phyloP scores from a whole-genome alignment of 2,888 invertebrate species.

The Odontocolon sp. region DNA sequence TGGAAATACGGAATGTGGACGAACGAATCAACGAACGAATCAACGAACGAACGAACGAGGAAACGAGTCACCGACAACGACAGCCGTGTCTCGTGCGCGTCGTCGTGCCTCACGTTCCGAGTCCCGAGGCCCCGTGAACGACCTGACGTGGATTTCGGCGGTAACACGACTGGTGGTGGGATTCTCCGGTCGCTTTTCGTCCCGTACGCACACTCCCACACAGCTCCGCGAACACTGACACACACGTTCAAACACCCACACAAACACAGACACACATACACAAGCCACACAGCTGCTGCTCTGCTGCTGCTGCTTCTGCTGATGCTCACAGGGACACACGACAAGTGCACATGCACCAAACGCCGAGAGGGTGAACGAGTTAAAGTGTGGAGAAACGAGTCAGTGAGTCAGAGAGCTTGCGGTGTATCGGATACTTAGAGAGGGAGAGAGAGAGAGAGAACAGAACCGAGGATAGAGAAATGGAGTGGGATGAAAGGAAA shows the following conservation, averaged over 20 bases:
- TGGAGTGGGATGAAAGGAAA: slow-evolving; percentile 14
- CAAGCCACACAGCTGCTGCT: slow-evolving; percentile 31
- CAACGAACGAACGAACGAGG: not conserved
- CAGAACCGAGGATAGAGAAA: slow-evolving; percentile 16
- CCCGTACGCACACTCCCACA: slow-evolving; percentile 50
- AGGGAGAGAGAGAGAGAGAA: slow-evolving; percentile 11
- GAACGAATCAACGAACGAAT: slow-evolving; percentile 15
- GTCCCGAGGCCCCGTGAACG: slow-evolving; percentile 49
- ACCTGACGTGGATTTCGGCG: slow-evolving; percentile 54
- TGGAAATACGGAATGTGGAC: slow-evolving; percentile 1
- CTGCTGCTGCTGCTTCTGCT: slow-evolving; percentile 22
- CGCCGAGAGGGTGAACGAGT: slow-evolving; percentile 47
- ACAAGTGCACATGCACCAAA: slow-evolving; percentile 51
- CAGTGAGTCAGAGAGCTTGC: slow-evolving; percentile 53
- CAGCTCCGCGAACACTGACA: slow-evolving; percentile 25
- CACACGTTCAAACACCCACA: not conserved
- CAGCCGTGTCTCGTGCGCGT: not conserved
- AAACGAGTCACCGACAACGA: not conserved
- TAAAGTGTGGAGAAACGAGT: slow-evolving; percentile 44
- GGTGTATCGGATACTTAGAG: slow-evolving; percentile 36
- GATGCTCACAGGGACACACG: slow-evolving; percentile 46
- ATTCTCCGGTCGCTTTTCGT: slow-evolving; percentile 31
- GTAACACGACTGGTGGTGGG: slow-evolving; percentile 49
- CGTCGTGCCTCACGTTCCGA: slow-evolving; percentile 2
- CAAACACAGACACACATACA: slow-evolving; percentile 4